Conservation (phyloP, 2,113 vertebrate genomes). For the Myotis lucifugus region DNA sequence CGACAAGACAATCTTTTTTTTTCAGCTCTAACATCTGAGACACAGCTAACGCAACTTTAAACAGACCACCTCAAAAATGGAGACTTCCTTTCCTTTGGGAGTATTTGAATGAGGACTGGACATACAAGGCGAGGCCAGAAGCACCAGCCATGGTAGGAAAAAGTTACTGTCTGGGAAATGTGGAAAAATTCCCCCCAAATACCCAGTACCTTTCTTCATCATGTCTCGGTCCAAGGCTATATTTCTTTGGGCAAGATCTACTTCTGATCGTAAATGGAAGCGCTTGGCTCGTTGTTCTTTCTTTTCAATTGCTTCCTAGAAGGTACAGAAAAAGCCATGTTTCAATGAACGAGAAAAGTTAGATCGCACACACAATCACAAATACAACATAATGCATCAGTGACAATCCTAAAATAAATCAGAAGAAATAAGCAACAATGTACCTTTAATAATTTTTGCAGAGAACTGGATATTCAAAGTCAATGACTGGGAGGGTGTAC, state of each 20-base stretch:
- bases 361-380: not conserved
- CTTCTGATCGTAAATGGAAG: conserved; percentile 94
- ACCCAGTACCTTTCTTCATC: conserved; percentile 93
- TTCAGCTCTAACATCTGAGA: not conserved
- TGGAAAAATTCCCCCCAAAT: not conserved
- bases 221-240: conserved; percentile 92
- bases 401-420: conserved; percentile 28
- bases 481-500: not conserved
- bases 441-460: not conserved
- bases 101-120: not conserved
- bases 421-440: conserved; percentile 9
- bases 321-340: conserved; percentile 51
- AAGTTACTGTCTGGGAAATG: not conserved
- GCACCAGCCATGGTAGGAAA: not conserved
- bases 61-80: not conserved
- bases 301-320: conserved; percentile 96
- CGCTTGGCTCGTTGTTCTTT: conserved; percentile 97
- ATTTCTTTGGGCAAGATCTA: conserved; percentile 89
- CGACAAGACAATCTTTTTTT: not conserved
- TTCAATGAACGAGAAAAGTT: not conserved
- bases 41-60: not conserved
- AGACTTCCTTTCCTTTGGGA: not conserved
- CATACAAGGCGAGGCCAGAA: not conserved
- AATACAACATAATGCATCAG: not conserved
- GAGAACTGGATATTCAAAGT: not conserved